Evolutionary conservation across 2,797 vertebrate genomes (phyloP).

Genomic region (Petrocephalus schoutedeni): DNA sequence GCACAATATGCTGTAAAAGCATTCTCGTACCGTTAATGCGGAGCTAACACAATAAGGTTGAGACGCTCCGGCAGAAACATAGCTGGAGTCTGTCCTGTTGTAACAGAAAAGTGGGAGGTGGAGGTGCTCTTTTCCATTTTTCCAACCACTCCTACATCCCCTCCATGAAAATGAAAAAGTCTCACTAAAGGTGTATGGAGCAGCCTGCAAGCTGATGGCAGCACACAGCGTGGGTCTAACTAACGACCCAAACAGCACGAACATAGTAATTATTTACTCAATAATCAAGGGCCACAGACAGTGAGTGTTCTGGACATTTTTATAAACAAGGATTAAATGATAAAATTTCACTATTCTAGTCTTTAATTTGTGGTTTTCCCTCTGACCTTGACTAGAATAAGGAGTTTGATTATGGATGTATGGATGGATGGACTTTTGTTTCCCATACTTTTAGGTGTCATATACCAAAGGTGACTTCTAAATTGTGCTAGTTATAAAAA

Average conservation of each 20-base stretch:
- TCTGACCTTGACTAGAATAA: background rate
- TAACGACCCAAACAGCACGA: background rate
- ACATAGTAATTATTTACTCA: background rate
- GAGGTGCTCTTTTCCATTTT: background rate
- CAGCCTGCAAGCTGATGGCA: background rate
- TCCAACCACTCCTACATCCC: background rate
- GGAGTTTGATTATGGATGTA: background rate
- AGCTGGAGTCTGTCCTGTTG: background rate
- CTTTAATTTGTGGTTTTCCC: background rate
- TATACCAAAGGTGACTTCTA: background rate
- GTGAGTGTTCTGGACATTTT: background rate
- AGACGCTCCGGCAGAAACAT: background rate
- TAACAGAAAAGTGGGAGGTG: background rate
- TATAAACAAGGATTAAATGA: background rate
- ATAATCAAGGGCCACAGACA: background rate
- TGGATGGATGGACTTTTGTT: background rate
- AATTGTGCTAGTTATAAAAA: background rate
- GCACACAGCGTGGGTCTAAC: background rate
- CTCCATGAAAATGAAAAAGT: background rate
- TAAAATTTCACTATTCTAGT: background rate
- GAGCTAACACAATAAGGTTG: background rate
- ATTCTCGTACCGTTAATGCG: background rate
- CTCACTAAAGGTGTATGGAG: background rate
- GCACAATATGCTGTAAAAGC: constrained; percentile 7
- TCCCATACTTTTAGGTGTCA: background rate